A percentile compares a stretch with the other conserved stretches of the same genome.
Conservation (phyloP, 2,888 invertebrate genomes). For the Lasioglossum figueresi region DNA sequence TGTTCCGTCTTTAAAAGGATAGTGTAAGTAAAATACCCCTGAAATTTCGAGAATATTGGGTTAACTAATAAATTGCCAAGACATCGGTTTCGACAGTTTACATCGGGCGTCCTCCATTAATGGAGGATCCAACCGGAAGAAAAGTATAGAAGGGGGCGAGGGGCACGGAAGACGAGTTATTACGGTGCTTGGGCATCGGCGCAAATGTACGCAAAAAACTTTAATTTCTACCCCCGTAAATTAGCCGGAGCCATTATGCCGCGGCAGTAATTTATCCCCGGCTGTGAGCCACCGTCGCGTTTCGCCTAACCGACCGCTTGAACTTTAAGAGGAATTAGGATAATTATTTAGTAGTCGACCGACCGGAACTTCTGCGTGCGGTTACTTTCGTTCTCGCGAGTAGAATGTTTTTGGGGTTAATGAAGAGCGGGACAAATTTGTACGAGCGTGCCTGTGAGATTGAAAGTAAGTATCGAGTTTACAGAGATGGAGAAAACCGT, state of each 20-base stretch:
- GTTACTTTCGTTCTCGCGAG: neutral
- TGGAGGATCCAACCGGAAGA: neutral
- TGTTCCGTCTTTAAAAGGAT: too few relatives aligned
- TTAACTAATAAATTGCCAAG: neutral
- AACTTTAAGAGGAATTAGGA: slow-evolving; percentile 52
- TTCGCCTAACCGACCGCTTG: slow-evolving; percentile 13
- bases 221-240: slow-evolving; percentile 73
- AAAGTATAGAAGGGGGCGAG: neutral
- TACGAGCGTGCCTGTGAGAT: neutral
- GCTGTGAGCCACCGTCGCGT: slow-evolving; percentile 22
- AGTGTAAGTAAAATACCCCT: neutral
- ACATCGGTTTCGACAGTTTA: neutral
- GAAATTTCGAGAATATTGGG: neutral
- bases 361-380: slow-evolving; percentile 9
- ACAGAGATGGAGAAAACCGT: too few relatives aligned
- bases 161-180: slow-evolving; percentile 53
- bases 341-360: slow-evolving; percentile 58
- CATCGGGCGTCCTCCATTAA: neutral
- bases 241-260: slow-evolving; percentile 66
- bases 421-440: neutral
- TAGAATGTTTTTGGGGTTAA: neutral
- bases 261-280: slow-evolving; percentile 53
- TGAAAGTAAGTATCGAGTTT: neutral
- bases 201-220: slow-evolving; percentile 64
- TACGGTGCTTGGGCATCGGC: slow-evolving; percentile 54